These are phyloP conservation scores for Harmothoe impar DNA, from an alignment of 2,888 invertebrate species.

Conservation along the genomic window DNA sequence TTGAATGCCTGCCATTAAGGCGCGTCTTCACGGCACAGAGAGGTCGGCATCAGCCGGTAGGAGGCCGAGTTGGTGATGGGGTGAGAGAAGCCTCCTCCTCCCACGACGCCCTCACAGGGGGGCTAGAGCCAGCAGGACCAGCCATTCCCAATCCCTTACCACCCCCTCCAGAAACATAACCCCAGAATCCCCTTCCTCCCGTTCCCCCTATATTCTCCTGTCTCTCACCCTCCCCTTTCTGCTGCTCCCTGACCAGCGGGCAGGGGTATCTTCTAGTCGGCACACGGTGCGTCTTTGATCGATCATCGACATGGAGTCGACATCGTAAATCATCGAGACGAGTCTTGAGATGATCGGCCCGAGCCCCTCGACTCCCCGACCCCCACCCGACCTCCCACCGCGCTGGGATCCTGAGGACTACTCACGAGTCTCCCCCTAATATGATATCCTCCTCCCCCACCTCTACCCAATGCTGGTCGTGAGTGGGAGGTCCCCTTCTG, in stretches of 20 bases:
- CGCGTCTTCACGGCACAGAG: not conserved
- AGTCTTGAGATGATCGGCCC: not conserved
- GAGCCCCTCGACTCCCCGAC: not conserved
- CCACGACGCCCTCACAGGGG: too few relatives aligned
- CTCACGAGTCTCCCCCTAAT: not conserved
- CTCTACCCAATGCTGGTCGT: not conserved
- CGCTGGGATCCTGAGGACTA: not conserved
- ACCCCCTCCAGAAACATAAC: too few relatives aligned
- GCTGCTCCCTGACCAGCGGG: too few relatives aligned
- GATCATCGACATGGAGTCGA: not conserved
- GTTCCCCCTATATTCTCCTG: too few relatives aligned
- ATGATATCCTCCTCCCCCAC: not conserved
- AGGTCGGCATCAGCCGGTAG: not conserved
- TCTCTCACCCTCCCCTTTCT: too few relatives aligned
- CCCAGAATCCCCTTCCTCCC: too few relatives aligned
- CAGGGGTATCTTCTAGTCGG: conserved; percentile 29
- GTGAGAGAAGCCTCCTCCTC: not conserved
- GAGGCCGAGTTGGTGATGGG: not conserved
- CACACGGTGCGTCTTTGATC: conserved; percentile 12
- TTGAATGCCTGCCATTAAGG: not conserved
- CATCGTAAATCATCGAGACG: not conserved
- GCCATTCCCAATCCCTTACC: too few relatives aligned
- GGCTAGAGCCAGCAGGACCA: too few relatives aligned
- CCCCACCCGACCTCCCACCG: not conserved
- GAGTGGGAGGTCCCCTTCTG: too few relatives aligned